Evolutionary conservation across 2,113 vertebrate species (phyloP), one percentile per base, ranked within the genome.

Genomic region (Lynx canadensis): DNA sequence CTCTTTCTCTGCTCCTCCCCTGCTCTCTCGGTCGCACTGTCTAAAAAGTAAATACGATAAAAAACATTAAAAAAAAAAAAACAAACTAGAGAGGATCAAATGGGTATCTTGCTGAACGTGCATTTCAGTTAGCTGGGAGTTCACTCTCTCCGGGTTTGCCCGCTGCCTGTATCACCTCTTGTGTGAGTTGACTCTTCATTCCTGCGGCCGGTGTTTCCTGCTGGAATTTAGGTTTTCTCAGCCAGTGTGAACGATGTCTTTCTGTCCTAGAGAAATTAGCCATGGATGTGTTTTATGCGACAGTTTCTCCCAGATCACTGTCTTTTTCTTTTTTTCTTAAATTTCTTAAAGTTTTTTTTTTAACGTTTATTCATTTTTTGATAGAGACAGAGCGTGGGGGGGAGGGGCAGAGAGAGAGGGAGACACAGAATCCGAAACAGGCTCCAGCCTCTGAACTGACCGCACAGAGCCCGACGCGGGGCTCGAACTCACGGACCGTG

Each of bases 101-200:
- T 11, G 7, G 2, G 6, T n/a, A 7, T 45, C 31, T 33, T 78
- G 18, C 66, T n/a, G 9, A 13, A 31, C 16, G 25, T 45, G 50
- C 50, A 15, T 52, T 41, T 41, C 27, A n/a, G 1, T 63, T 48
- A 11, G 3, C 76, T 36, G 36, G 68, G 71, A 57, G 3, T 27
- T 71, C 21, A 1, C 0, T 18, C 0, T 23, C 38, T 80, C 31
- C 14, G 0, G 9, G 5, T 11, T 36, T 29, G 31, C 76, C 78
- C 38, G 5, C 81, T 7, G 4, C 5, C 36, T 33, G 4, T 65
- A 2, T 79, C 52, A 41, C 57, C 48, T 92, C 79, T n/a, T 33
- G 0, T 57, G 21, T 25, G 31, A 66, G 16, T 86, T 7, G 10
- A n/a, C 65, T 48, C n/a, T 78, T 38, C 29, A 15, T 81, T 71